Percentiles rank a stretch among this genome's conserved stretches.
phyloP scores from a whole-genome alignment of 2,113 vertebrate genomes.

The Struthidea cinerea region DNA sequence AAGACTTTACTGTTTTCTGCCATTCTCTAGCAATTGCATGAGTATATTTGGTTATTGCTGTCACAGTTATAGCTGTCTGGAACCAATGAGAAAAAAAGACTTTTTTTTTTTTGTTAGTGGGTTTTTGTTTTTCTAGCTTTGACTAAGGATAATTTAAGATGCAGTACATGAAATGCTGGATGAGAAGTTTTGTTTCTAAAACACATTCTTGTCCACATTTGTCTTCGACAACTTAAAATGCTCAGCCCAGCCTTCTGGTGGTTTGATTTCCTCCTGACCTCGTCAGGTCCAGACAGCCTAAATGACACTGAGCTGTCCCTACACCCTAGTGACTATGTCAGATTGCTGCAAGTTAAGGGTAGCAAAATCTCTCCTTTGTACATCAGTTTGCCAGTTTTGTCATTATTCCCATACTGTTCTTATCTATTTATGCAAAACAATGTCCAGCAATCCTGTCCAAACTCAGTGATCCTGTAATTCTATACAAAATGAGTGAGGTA shows the following conservation, averaged over 20 bases:
- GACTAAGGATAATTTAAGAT: background rate
- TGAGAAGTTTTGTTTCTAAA: background rate
- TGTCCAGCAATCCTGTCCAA: background rate
- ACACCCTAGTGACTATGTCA: background rate
- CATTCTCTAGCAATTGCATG: background rate
- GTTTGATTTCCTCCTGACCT: background rate
- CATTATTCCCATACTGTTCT: background rate
- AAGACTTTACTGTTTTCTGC: background rate
- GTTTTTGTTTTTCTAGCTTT: background rate
- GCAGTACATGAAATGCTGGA: background rate
- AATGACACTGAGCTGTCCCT: background rate
- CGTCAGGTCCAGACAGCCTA: background rate
- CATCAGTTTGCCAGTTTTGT: background rate
- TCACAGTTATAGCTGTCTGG: background rate
- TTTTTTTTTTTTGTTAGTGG: background rate
- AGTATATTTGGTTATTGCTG: background rate
- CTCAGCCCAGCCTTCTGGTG: background rate
- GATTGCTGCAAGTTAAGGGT: background rate
- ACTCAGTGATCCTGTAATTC: background rate
- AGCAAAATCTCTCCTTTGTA: background rate
- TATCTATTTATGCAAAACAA: background rate
- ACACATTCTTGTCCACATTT: background rate
- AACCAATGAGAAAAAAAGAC: background rate
- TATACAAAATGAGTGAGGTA: background rate
- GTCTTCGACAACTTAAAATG: background rate